Evolutionary conservation across 2,888 invertebrate species (phyloP).

Genomic region (Drosophila kambysellisi): DNA sequence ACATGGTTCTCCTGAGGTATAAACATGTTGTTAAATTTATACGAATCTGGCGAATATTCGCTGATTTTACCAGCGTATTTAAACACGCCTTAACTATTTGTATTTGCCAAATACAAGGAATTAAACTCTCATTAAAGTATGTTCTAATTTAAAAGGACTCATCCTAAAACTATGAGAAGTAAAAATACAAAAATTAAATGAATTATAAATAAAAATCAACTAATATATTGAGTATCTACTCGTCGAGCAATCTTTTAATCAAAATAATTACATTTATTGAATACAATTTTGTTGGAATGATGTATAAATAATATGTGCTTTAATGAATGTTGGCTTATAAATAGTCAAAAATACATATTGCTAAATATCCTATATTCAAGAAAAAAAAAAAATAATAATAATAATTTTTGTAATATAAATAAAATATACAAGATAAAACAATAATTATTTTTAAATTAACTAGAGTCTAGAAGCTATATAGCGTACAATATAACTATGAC

Average conservation of each 20-base stretch:
- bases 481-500: slow-evolving; percentile 63
- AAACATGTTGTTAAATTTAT: no score
- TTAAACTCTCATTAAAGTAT: neutral
- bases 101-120: neutral
- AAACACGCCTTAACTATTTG: neutral
- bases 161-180: neutral
- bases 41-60: neutral
- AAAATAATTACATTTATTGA: slow-evolving; percentile 60
- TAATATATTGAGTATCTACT: neutral
- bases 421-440: slow-evolving; percentile 16
- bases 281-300: slow-evolving; percentile 42
- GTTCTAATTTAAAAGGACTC: neutral
- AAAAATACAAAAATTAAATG: neutral
- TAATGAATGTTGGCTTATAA: slow-evolving; percentile 50
- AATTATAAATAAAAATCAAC: neutral
- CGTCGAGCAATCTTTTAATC: neutral
- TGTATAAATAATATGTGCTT: slow-evolving; percentile 58
- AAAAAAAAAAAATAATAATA: slow-evolving; percentile 15
- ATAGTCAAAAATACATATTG: slow-evolving; percentile 60
- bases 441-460: slow-evolving; percentile 28
- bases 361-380: slow-evolving; percentile 23
- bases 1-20: no score
- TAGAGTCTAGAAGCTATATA: slow-evolving; percentile 39
- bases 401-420: slow-evolving; percentile 3
- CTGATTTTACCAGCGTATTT: neutral